Base-by-base conservation (phyloP, 2,888 invertebrate genomes). In the Lordiphosa andalusiaca region DNA sequence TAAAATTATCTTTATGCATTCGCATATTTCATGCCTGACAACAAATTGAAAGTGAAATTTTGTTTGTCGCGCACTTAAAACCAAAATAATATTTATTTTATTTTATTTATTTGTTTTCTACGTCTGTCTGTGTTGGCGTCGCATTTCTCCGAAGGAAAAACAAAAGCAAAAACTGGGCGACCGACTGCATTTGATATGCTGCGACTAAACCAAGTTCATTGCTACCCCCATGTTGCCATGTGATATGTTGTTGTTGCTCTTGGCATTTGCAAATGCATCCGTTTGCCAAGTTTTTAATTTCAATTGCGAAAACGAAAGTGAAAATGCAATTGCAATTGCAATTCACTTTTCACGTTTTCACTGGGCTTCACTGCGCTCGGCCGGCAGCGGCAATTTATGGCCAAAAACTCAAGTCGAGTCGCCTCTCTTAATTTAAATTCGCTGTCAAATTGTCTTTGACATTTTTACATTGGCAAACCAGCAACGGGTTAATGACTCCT, bases 261-360 rank as follows among this genome's bases (percentile, higher is more conserved):
- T 66, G 76, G 69, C 73, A 73, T 52, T 77, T 77, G 69, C 67
- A 64, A 67, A 65, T 78, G 84, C 80, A 80, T 80, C 80, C 80
- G 80, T 77, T 80, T 81, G 80, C 80, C 82, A 84, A 84, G 80
- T 84, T 71, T 80, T 77, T 71, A 81, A 73, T 80, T 80, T 71
- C 80, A 70, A 76, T 66, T 76, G 81, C 76, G 67, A 80, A 77
- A 80, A 81, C 77, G 84, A 84, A 80, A 80, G 80, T 80, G 80
- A 80, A 80, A 78, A 81, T 77, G 53, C 60, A 56, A 67, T 62
- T 69, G 69, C 67, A 55, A 36, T 33, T 46, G 49, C 39, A 80
- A 83, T 83, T 67, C 83, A 73, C 77, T 80, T 80, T 83, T 83
- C 48, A 53, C 62, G 37, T 13, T 19, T 37, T 46, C 19, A 59